These are phyloP conservation scores for Metridium senile DNA, from an alignment of 92 coral and sea anemone species.

Conservation along the genomic window DNA sequence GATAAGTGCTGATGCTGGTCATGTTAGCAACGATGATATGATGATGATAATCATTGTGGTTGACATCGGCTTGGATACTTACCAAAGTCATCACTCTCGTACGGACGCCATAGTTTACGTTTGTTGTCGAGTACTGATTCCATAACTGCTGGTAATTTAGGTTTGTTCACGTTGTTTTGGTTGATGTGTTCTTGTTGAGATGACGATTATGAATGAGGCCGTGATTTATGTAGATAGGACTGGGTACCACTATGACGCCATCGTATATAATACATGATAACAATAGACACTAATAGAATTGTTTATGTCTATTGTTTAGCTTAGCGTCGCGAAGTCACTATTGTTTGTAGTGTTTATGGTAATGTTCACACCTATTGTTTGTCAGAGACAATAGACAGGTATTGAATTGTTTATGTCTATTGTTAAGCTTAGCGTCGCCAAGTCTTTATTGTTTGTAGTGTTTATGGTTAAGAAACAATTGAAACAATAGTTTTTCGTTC, in stretches of 20 bases:
- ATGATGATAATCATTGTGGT: not conserved
- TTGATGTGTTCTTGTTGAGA: not conserved
- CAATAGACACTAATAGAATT: not conserved
- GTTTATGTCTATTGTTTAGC: not conserved
- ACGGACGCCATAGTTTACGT: constrained; percentile 4
- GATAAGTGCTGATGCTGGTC: no score
- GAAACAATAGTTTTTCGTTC: not conserved
- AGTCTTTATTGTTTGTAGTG: not conserved
- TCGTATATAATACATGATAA: no score
- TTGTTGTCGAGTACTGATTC: not conserved
- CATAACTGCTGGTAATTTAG: not conserved
- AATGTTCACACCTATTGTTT: not conserved
- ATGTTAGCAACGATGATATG: not conserved
- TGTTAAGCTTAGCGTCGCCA: not conserved
- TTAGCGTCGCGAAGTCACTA: not conserved
- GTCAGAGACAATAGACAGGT: not conserved
- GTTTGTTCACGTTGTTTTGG: not conserved
- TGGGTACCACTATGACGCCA: not conserved
- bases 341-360: not conserved
- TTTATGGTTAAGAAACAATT: not conserved
- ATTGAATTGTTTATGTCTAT: not conserved
- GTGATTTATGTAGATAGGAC: not conserved
- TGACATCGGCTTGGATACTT: not conserved
- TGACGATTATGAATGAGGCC: not conserved
- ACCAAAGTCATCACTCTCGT: constrained; percentile 3